Base-by-base conservation (phyloP, 1,140 invertebrate genomes). In the Bacillus rossius region DNA sequence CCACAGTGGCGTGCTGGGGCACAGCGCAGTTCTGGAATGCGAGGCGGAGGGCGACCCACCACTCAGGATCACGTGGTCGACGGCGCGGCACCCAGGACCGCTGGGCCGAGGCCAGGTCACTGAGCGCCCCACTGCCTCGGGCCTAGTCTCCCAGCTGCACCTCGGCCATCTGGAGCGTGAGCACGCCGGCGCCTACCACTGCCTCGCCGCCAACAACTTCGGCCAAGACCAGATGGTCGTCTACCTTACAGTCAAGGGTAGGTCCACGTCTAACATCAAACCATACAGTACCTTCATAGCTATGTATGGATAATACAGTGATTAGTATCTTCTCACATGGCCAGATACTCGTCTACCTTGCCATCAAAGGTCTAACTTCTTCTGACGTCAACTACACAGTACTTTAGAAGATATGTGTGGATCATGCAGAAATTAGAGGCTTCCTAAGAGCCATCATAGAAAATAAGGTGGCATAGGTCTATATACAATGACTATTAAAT, bases 131-230 rank as follows among this genome's bases (percentile, higher is more conserved):
- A 69, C 66, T 7, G 60, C 62, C 5, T 60, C 47, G 22, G 69
- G 70, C 13, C 22, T 71, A 2, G 62, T 58, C 14, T 68, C 70
- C 3, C 64, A 72, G 53, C 56, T 73, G 1, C 63, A 65, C 50
- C 54, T 73, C 5, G 50, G 54, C 19, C 53, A 57, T 8, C 51
- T 71, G 8, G 51, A 61, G 1, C 77, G 87, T 14, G 79, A 82
- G 52, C 92, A 95, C 73, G 91, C 91, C 0, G 91, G 89, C 1
- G 81, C 87, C n/a, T 95, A 94, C 72, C 84, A 86, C 8, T 96
- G 93, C 71, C 81, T 83, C 0, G 91, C 91, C 0, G 84, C 87
- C 61, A 96, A 96, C 73, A 81, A 83, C 0, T 91, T 86, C 66
- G 92, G 92, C 0, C 79, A 85, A 40, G 91, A 91, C 64, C 88